Base-by-base conservation (phyloP, 2,797 vertebrate species). In the Squalus acanthias region DNA sequence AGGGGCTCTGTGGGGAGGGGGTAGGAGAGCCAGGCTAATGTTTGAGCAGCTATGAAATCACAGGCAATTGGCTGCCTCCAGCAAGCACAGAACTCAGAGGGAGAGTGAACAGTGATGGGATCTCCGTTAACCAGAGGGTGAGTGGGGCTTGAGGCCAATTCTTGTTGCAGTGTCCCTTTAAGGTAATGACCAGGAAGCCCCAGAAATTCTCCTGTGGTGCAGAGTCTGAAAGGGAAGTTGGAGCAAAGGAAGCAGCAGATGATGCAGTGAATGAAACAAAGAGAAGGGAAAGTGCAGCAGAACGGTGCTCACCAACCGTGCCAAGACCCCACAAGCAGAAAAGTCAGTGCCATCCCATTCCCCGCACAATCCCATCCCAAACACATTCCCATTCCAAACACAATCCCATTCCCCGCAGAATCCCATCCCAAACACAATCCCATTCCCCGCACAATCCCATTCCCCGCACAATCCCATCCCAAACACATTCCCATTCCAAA, bases 191-290 rank as follows among this genome's bases (percentile, higher is more conserved):
- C 39, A 85, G 82, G 39, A 85, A 85, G 17, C 6, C 82, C 82
- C 82, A 50, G 46, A 85, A 85, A 39, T 24, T 50, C 82, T 85
- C 82, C 82, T 85, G 39, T 85, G 46, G 39, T 50, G 7, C 46
- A 85, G 20, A 85, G 82, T 6, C 17, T 85, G 82, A 85, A 50
- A 85, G 46, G 6, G 17, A 85, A 1, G 5, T 46, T 3, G 6
- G 46, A 85, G 46, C 7, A 24, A 85, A 50, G 82, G 6, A 50
- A 85, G 22, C 39, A 50, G 82, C 72, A 74, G 82, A 46, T 85
- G 82, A 50, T 50, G 82, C 46, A 85, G 82, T 85, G 82, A 85
- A 85, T 85, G 82, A 85, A 85, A 85, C 82, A 85, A 67, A 67
- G 82, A 50, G 46, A 85, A 85, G 46, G 82, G 22, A 85, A 24